Base-by-base conservation (phyloP, 2,113 vertebrate species). In the Speoplatyrhinus poulsoni region DNA sequence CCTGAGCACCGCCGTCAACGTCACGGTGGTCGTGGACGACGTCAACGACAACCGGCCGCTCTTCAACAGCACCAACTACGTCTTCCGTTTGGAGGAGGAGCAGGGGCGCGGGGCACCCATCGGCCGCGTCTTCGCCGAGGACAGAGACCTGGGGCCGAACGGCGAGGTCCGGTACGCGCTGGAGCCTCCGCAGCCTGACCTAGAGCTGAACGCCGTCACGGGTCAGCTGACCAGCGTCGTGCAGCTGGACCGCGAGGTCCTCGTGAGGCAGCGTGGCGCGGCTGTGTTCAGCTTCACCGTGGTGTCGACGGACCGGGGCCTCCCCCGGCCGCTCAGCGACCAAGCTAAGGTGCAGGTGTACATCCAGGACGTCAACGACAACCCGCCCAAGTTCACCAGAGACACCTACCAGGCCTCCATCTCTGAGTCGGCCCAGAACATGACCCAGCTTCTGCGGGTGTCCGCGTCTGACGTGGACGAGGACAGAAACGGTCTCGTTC, bases 51-150 rank as follows among this genome's bases (percentile, higher is more conserved):
- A 99, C 53, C 94, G 96, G 0, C 98, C 98, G 1, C 90, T 99
- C 46, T 99, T 99, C 74, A 97, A 98, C 87, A 98, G 96, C 79
- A 99, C 96, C 11, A 98, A 94, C 84, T 99, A 99, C 2, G 95
- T 97, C 4, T 99, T 99, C 88, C 94, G 94, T 69, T 97, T 98
- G 79, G 94, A 96, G 78, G 98, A 99, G 66, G 98, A 98, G 63
- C 95, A 96, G 86, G 85, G 63, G 46, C 91, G 94, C n/a, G 97
- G 97, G 0, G 95, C 96, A 0, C 85, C 85, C 6, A 95, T 97
- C 2, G 98, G 98, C 63, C 93, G 85, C 76, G 93, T 99, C 65
- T 95, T 89, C 67, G 95, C 97, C 0, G 90, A 94, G 62, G 98
- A 99, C 85, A 98, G 95, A 84, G 98, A 99, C 83, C 95, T 94